phyloP scores from a whole-genome alignment of 1,140 invertebrate genomes.

The Dysdera silvatica region DNA sequence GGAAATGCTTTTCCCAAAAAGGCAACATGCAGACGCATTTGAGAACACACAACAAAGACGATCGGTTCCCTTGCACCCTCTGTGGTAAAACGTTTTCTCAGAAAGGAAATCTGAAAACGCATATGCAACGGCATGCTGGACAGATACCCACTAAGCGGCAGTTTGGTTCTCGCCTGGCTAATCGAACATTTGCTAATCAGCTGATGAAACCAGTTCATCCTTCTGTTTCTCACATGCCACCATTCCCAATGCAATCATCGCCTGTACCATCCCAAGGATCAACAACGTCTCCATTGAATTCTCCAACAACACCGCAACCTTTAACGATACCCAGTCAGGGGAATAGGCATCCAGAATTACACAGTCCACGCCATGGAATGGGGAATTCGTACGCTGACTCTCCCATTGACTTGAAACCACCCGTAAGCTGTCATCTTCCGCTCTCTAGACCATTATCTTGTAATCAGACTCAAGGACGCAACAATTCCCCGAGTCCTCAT shows the following conservation, averaged over 20 bases:
- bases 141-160: constrained; percentile 71
- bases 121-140: constrained; percentile 61
- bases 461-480: constrained; percentile 4
- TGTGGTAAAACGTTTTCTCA: constrained; percentile 53
- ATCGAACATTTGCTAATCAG: constrained; percentile 22
- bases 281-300: constrained; percentile 20
- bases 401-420: constrained; percentile 25
- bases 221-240: constrained; percentile 24
- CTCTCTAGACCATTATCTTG: constrained; percentile 24
- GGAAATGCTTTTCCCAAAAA: constrained; percentile 42
- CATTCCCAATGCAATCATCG: constrained; percentile 26
- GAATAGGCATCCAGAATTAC: constrained; percentile 23
- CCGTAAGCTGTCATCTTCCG: constrained; percentile 20
- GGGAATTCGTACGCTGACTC: constrained; percentile 26
- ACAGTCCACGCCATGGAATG: constrained; percentile 17
- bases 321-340: neutral
- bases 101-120: constrained; percentile 55
- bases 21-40: constrained; percentile 83
- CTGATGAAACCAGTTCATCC: constrained; percentile 21
- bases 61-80: constrained; percentile 32
- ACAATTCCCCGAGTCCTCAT: constrained; percentile 26
- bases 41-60: constrained; percentile 76
- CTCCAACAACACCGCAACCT: constrained; percentile 19
- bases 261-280: constrained; percentile 27
- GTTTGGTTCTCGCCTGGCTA: constrained; percentile 50